Conservation (phyloP, 2,888 invertebrate species). For the Anorthoa munda region DNA sequence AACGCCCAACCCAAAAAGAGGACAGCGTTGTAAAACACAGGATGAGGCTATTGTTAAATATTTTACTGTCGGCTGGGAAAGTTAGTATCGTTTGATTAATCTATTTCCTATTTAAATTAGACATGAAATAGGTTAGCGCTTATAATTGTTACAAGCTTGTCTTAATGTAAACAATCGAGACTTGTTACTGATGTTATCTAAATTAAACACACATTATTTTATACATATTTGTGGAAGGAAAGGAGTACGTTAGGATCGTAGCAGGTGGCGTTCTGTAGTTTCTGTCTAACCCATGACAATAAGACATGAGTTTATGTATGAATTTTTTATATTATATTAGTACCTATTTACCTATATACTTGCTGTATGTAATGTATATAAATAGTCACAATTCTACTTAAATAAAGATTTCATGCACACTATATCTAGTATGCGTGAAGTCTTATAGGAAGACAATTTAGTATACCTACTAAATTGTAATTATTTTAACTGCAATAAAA, state of each 20-base stretch:
- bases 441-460: no score
- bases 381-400: not conserved
- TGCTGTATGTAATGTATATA: not conserved
- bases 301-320: not conserved
- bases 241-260: not conserved
- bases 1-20: slow-evolving; percentile 83
- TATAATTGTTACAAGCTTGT: slow-evolving; percentile 83
- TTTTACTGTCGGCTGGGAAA: slow-evolving; percentile 84
- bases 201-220: slow-evolving; percentile 34
- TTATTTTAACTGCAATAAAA: no score
- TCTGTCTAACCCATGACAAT: not conserved
- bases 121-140: slow-evolving; percentile 83
- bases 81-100: slow-evolving; percentile 88
- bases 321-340: not conserved
- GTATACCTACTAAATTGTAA: no score
- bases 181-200: slow-evolving; percentile 63
- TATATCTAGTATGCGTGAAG: not conserved
- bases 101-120: slow-evolving; percentile 87
- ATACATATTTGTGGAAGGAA: not conserved
- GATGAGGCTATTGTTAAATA: slow-evolving; percentile 86
- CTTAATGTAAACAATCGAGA: slow-evolving; percentile 80
- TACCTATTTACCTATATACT: not conserved
- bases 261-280: not conserved
- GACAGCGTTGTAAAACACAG: slow-evolving; percentile 84
- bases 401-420: not conserved